A percentile compares a stretch with the other conserved stretches of the same genome.
These are phyloP conservation scores for Polydrusus pterygomalis DNA, from an alignment of 2,888 invertebrate species.

Conservation along the genomic window DNA sequence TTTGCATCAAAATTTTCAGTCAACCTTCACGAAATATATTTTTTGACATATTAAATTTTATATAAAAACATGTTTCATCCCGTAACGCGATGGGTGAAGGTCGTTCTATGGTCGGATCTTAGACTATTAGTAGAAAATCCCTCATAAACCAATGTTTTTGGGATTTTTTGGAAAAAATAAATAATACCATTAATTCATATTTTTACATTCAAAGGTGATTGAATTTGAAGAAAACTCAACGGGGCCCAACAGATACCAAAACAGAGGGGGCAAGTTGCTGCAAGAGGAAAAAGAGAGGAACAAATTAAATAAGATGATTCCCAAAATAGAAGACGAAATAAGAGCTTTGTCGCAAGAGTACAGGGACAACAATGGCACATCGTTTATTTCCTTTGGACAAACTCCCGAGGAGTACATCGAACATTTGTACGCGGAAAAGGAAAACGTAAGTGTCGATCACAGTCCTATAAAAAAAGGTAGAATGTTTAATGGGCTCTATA, in stretches of 20 bases:
- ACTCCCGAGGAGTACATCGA: slow-evolving; percentile 78
- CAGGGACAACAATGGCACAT: slow-evolving; percentile 74
- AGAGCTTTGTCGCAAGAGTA: slow-evolving; percentile 70
- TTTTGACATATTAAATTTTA: too few species aligned
- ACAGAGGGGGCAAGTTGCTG: slow-evolving; percentile 90
- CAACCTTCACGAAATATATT: too few species aligned
- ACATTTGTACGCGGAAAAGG: slow-evolving; percentile 78
- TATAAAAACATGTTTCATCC: too few species aligned
- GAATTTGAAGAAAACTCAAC: slow-evolving; percentile 84
- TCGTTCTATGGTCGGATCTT: too few species aligned
- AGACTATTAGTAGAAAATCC: too few species aligned
- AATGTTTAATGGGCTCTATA: too few species aligned
- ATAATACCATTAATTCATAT: background rate
- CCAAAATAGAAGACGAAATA: slow-evolving; percentile 83
- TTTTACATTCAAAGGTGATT: slow-evolving; percentile 74
- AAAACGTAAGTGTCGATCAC: slow-evolving; percentile 72
- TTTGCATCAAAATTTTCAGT: too few species aligned
- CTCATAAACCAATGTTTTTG: too few species aligned
- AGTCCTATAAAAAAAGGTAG: too few species aligned
- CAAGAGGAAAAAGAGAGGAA: slow-evolving; percentile 93
- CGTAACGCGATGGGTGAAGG: too few species aligned
- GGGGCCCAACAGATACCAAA: slow-evolving; percentile 89
- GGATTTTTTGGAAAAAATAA: too few species aligned
- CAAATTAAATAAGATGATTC: slow-evolving; percentile 77
- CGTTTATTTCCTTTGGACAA: slow-evolving; percentile 79